phyloP scores from a whole-genome alignment of 2,797 vertebrate species.

The Eulemur coronatus region DNA sequence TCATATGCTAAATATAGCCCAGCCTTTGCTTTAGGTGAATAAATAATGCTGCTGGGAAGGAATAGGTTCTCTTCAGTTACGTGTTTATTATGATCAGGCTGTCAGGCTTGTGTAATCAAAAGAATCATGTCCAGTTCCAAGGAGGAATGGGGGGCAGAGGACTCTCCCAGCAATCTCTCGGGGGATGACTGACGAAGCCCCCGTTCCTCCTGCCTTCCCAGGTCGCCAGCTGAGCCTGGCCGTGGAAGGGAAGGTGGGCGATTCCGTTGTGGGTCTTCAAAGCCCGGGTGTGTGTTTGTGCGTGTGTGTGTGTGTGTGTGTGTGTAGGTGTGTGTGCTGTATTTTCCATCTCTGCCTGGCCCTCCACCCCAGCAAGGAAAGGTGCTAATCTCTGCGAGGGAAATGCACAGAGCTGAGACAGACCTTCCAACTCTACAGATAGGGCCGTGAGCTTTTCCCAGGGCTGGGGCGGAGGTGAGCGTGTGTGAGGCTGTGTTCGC shows the following conservation, averaged over 20 bases:
- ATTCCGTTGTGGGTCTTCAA: constrained; percentile 57
- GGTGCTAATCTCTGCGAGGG: constrained; percentile 4
- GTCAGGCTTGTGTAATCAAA: constrained; percentile 82
- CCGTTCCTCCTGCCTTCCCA: constrained; percentile 39
- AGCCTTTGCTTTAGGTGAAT: constrained; percentile 84
- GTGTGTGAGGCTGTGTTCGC: fast-evolving
- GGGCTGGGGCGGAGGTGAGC: neutral
- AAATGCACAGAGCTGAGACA: constrained; percentile 56
- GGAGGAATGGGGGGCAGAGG: constrained; percentile 72
- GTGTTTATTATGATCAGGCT: constrained; percentile 79
- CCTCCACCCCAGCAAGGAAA: constrained; percentile 54
- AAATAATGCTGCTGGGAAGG: constrained; percentile 83
- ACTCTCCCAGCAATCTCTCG: constrained; percentile 68
- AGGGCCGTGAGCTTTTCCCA: neutral
- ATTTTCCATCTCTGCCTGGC: constrained; percentile 30
- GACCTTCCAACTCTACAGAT: constrained; percentile 24
- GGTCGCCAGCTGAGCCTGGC: constrained; percentile 59
- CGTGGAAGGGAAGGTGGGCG: constrained; percentile 24
- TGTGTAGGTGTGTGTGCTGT: neutral
- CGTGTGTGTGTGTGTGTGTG: neutral
- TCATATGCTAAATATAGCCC: constrained; percentile 86
- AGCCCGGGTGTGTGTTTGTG: neutral
- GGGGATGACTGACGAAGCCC: constrained; percentile 70
- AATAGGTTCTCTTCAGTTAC: constrained; percentile 77
- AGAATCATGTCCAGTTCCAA: constrained; percentile 75